Evolutionary conservation across 2,113 vertebrate species (phyloP).

Genomic region (Cygnus atratus): DNA sequence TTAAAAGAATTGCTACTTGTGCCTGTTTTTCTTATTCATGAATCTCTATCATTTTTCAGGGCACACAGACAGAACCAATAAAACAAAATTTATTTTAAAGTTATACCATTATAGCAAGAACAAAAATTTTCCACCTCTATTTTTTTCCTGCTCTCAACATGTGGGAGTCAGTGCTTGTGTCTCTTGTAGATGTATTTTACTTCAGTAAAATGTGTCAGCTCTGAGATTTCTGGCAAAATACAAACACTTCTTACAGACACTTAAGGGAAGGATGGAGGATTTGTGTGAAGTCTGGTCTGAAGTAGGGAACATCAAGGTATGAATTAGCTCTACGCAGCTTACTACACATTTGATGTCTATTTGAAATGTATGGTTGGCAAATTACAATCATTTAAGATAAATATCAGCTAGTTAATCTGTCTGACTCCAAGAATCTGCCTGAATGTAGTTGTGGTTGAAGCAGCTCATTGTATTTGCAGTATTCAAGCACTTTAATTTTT

Average conservation of each 20-base stretch:
- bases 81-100: background rate
- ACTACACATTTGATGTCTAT: background rate
- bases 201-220: background rate
- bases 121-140: background rate
- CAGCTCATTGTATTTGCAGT: background rate
- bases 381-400: constrained; percentile 35
- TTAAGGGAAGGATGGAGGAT: background rate
- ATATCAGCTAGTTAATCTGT: constrained; percentile 26
- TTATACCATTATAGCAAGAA: background rate
- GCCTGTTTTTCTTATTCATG: background rate
- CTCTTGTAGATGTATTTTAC: background rate
- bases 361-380: constrained; percentile 25
- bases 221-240: background rate
- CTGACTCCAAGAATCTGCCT: background rate
- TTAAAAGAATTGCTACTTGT: background rate
- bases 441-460: background rate
- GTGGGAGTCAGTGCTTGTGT: background rate
- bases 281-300: background rate
- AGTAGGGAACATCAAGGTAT: background rate
- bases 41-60: background rate
- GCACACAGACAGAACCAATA: background rate
- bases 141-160: background rate
- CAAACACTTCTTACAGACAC: background rate
- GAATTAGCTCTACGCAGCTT: background rate
- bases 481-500: constrained; percentile 45